Evolutionary conservation across 2,113 vertebrate genomes (phyloP), one percentile per base, ranked within the genome.

Genomic region (Plecturocebus donacophilus): DNA sequence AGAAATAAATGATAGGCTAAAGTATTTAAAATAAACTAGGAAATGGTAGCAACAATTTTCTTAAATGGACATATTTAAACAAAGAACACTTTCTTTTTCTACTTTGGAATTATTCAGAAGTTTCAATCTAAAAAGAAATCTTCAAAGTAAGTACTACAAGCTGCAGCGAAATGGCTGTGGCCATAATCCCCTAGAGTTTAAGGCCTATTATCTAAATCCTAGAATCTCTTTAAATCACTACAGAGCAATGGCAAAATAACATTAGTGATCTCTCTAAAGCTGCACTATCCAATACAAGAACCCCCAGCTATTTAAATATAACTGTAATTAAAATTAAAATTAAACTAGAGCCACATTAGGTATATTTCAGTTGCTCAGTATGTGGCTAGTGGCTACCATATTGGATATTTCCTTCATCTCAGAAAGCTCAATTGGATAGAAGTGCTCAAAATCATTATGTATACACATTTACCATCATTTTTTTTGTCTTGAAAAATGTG

Each of bases 1-100:
- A 97, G 97, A 97, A 98, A 97, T 96, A 96, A 98, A 95, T 94
- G 95, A 98, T 97, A 96, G 93, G 87, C 97, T 97, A 95, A 95
- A 88, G 81, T 90, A 96, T 92, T 97, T 95, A 96, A 97, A 64
- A 86, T 97, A 71, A 97, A 71, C 47, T 68, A 90, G 92, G 56
- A 97, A 98, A 79, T 77, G 77, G 80, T 92, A 96, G 96, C 76
- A 97, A 97, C 96, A 89, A 96, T 98, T 97, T 97, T 97, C 97
- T 98, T 97, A 98, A 98, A 97, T 95, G 58, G 45, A 64, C 90
- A 52, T 76, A 94, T 97, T 97, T 96, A 96, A 98, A 96, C 96
- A 97, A 92, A 94, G 66, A 92, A 90, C 77, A 77, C 40, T 82
- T 91, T 93, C 82, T 88, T 95, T 82, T 89, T 94, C 89, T 90